Conservation (phyloP, 2,797 vertebrate genomes). For the Brachymystax lenok region DNA sequence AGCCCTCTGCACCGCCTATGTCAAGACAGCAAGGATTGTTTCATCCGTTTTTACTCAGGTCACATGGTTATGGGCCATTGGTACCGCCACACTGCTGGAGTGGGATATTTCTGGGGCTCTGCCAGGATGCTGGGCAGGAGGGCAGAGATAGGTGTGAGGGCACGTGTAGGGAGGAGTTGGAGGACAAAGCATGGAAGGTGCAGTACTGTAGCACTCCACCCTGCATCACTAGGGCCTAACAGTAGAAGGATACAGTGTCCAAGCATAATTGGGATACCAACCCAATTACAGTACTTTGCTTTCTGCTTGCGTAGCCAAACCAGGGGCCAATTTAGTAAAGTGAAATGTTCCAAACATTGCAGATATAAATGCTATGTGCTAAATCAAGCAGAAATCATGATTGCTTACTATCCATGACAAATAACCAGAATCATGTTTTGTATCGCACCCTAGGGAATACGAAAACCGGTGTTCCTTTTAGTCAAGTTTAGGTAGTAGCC, state of each 20-base stretch:
- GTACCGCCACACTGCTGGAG: constrained; percentile 56
- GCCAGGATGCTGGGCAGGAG: neutral
- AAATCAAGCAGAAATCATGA: neutral
- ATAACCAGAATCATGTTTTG: neutral
- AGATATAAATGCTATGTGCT: neutral
- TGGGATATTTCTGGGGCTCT: constrained; percentile 66
- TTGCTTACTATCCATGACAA: neutral
- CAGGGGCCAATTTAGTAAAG: constrained; percentile 25
- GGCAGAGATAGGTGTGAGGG: constrained; percentile 67
- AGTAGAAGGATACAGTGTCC: constrained; percentile 42
- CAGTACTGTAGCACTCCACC: constrained; percentile 32
- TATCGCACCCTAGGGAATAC: neutral
- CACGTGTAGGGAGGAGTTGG: constrained; percentile 23
- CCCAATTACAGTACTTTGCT: constrained; percentile 13
- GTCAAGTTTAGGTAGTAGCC: neutral
- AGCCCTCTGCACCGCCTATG: constrained; percentile 35
- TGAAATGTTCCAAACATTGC: neutral
- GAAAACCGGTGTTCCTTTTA: neutral
- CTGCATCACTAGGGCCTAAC: constrained; percentile 24
- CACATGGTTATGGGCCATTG: constrained; percentile 53
- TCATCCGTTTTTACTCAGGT: constrained; percentile 66
- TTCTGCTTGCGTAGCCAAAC: constrained; percentile 17
- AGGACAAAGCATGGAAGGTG: constrained; percentile 50
- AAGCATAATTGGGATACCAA: constrained; percentile 29
- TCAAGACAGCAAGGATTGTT: constrained; percentile 30